These are phyloP conservation scores for Noturus placidus DNA, from an alignment of 2,113 vertebrate species.

Conservation along the genomic window DNA sequence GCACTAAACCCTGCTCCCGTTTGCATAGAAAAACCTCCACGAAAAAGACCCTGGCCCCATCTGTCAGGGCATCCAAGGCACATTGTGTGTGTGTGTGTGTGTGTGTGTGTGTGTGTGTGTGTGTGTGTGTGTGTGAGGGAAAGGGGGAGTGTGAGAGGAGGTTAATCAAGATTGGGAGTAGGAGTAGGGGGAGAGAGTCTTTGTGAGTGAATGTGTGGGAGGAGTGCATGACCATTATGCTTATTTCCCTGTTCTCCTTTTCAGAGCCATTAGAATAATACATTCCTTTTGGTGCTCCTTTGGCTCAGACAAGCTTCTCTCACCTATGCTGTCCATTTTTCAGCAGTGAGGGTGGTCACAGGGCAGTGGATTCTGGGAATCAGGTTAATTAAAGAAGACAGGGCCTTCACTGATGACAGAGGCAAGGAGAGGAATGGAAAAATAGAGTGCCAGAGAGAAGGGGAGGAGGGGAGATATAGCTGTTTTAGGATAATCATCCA, in stretches of 20 bases:
- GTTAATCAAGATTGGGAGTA: conserved; percentile 77
- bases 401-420: conserved; percentile 70
- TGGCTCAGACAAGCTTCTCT: conserved; percentile 71
- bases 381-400: conserved; percentile 80
- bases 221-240: conserved; percentile 78
- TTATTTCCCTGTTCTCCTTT: conserved; percentile 77
- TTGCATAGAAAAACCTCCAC: conserved; percentile 72
- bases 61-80: conserved; percentile 78
- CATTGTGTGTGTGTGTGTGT: conserved; percentile 77
- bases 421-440: conserved; percentile 49
- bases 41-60: conserved; percentile 76
- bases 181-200: conserved; percentile 58
- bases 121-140: conserved; percentile 67
- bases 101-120: conserved; percentile 70
- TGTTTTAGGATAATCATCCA: conserved; percentile 66
- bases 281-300: conserved; percentile 68
- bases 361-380: conserved; percentile 77
- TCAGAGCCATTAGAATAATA: conserved; percentile 75
- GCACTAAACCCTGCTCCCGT: conserved; percentile 77
- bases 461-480: conserved; percentile 63
- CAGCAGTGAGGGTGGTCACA: conserved; percentile 75
- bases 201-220: conserved; percentile 72
- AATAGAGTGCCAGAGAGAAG: conserved; percentile 41
- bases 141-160: conserved; percentile 70
- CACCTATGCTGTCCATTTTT: conserved; percentile 79